Evolutionary conservation across 2,888 invertebrate species (phyloP), one percentile per base, ranked within the genome.

Genomic region (Seira musarum): DNA sequence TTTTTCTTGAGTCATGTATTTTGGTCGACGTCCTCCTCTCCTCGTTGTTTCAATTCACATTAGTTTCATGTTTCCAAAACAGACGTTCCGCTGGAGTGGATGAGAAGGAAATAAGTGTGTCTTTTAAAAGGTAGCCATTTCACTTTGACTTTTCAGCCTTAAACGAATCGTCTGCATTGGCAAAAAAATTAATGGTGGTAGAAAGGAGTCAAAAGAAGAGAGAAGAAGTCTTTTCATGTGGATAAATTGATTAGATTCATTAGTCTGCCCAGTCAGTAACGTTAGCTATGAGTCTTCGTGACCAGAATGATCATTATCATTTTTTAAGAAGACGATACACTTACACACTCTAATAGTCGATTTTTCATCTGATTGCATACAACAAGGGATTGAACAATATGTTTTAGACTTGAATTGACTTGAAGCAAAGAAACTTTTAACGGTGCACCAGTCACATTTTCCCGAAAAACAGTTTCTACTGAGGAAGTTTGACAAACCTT

Each of bases 211-310:
- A n/a, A n/a, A 53, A 53, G n/a, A 21, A n/a, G 60, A 60, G 60
- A 60, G 22, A 60, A 60, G 13, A 13, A 46, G 40, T 40, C 17
- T 21, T 13, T 67, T 67, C 46, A 67, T 40, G 46, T 49, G 35
- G 53, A 53, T 70, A 70, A 70, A 60, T 63, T 71, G 71, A 71
- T 71, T 71, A 71, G 71, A 21, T 63, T 71, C 63, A 71, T 71
- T 71, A 63, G 24, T 17, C 17, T 53, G 53, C 3, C 69, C 60
- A 24, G 60, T 60, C 60, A 24, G 60, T 60, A 8, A 60, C n/a
- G 60, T 60, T 60, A 60, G 22, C 60, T 60, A 21, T 60, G 60
- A 21, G 60, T 21, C 22, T 60, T 60, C 49, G 49, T 49, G 49
- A 49, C 49, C 49, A 49, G 49, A 49, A 49, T 49, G 49, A 49